Conservation (phyloP, 1,140 invertebrate genomes). For the Pseudomyrmex dendroicus region DNA sequence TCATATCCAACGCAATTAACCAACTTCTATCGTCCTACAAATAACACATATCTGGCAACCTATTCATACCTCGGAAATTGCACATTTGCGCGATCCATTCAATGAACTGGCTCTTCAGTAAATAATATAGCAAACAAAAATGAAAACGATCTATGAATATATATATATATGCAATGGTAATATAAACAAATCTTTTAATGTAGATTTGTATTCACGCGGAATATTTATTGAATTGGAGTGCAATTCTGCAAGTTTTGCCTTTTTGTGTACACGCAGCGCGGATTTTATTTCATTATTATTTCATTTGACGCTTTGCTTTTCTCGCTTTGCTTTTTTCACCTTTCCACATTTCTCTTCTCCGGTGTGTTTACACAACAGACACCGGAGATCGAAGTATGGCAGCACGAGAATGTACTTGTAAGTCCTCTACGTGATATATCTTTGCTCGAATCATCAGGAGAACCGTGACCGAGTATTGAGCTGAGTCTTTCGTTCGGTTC, state of each 20-base stretch:
- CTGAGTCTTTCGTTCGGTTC: conserved; percentile 50
- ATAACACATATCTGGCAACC: conserved; percentile 41
- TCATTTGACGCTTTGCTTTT: conserved; percentile 16
- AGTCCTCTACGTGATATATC: conserved; percentile 44
- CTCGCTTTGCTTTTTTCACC: background rate
- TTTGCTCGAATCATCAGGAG: conserved; percentile 57
- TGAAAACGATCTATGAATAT: background rate
- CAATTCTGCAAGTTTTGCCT: too few relatives aligned
- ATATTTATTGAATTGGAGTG: background rate
- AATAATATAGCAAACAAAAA: background rate
- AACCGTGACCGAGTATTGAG: conserved; percentile 60
- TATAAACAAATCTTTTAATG: background rate
- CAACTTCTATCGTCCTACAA: conserved; percentile 31
- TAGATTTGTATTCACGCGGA: background rate
- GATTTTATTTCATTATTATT: background rate
- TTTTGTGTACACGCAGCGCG: too few relatives aligned
- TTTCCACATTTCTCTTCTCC: conserved; percentile 3
- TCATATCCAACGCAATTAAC: conserved; percentile 52
- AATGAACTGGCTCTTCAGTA: background rate
- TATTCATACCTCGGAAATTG: conserved; percentile 34
- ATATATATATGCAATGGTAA: background rate
- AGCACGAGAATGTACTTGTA: conserved; percentile 46
- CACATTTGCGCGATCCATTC: conserved; percentile 18
- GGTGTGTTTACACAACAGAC: conserved; percentile 4
- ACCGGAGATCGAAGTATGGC: conserved; percentile 1